Evolutionary conservation across 2,888 invertebrate species (phyloP), one percentile per base, ranked within the genome.

Genomic region (Pammene fasciana): DNA sequence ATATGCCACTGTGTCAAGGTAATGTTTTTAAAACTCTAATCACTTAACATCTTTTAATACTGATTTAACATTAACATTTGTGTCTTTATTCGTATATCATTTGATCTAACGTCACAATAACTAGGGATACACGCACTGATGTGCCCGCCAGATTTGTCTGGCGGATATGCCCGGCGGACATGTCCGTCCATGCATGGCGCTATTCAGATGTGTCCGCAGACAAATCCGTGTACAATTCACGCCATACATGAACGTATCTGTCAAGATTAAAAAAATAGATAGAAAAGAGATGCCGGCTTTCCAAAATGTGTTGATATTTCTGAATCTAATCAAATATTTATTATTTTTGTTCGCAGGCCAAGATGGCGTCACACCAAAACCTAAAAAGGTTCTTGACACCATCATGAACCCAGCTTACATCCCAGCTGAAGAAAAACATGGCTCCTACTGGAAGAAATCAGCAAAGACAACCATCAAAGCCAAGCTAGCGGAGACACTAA

Each of bases 391-490:
- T 0, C 75, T 92, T 55, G 91, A 92, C 57, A 86, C 90, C 0
- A 56, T 81, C 0, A 92, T 92, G 92, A 80, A 77, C 1, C 89
- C 91, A 2, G 75, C 79, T 0, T 88, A 83, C 75, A 85, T 92
- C 13, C 90, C 91, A 0, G 80, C 79, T 0, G 88, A 89, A 71
- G 92, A 92, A 64, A 90, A 86, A 48, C 88, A 83, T n/a, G 89
- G 87, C 0, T 86, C 86, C 0, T 90, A 80, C 65, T 92, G 92
- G 92, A 86, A 76, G 73, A 87, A 87, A 36, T 75, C 83, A 0
- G 91, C 92, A 0, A 78, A 78, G 0, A 74, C 80, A 1, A 88
- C 86, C 6, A 62, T 92, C 0, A 85, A 85, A 55, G 74, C 81
- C 0, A 91, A 92, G 57, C 74, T 91, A 0, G 71, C 75, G 11